Conservation (phyloP, 92 coral and sea anemone species). For the Actinostola sp. region DNA sequence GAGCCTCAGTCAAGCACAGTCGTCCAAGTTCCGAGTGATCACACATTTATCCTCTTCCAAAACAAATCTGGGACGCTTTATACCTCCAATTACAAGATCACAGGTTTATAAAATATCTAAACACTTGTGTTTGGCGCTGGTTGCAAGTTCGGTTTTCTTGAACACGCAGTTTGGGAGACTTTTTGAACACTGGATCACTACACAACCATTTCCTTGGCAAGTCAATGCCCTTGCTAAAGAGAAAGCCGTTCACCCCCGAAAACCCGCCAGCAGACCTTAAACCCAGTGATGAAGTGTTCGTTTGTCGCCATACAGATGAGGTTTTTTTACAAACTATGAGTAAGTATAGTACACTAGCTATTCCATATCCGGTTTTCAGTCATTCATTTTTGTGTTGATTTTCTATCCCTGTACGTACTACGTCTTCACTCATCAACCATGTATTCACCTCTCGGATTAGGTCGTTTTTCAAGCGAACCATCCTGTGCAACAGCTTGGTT, state of each 20-base stretch:
- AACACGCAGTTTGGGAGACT: slow-evolving; percentile 79
- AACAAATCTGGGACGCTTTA: slow-evolving; percentile 1
- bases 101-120: not conserved
- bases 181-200: slow-evolving; percentile 42
- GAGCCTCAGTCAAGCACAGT: slow-evolving; percentile 65
- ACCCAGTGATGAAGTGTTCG: slow-evolving; percentile 88
- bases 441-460: no score
- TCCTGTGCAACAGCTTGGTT: slow-evolving; percentile 91
- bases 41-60: slow-evolving; percentile 9
- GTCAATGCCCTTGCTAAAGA: slow-evolving; percentile 95
- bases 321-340: slow-evolving; percentile 93
- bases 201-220: slow-evolving; percentile 55
- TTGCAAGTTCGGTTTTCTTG: slow-evolving; percentile 58
- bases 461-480: slow-evolving; percentile 94
- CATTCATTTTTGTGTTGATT: slow-evolving; percentile 57
- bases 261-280: slow-evolving; percentile 88
- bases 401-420: slow-evolving; percentile 56
- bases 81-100: not conserved
- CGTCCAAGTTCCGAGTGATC: slow-evolving; percentile 13
- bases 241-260: slow-evolving; percentile 95
- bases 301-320: slow-evolving; percentile 96
- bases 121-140: slow-evolving; percentile 14
- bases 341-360: slow-evolving; percentile 53
- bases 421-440: slow-evolving; percentile 51
- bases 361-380: slow-evolving; percentile 91